Base-by-base conservation (phyloP, 2,888 invertebrate species). In the Ornithoptera alexandrae region DNA sequence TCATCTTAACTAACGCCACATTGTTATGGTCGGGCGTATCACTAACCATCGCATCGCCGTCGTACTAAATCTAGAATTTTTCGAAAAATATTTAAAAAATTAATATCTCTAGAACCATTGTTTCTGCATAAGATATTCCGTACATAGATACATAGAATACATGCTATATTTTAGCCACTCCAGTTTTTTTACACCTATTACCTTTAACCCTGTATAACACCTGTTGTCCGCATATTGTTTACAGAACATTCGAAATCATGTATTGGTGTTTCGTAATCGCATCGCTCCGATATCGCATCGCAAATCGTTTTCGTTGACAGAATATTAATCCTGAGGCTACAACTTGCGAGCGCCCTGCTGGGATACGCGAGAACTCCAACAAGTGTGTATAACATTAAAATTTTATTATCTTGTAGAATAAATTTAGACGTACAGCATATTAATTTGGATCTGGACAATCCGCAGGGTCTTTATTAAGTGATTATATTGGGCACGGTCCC, bases 291-390 rank as follows among this genome's bases (percentile, higher is more conserved):
- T 87, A 88, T 86, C 84, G 84, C 88, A 88, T 89, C 87, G 81
- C 81, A 89, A 88, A 83, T 83, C 84, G 83, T 77, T 83, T 85
- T 79, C 83, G 87, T 83, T 82, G 88, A 89, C 89, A 88, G 88
- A 87, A 88, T 90, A 90, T 90, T 90, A 91, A 90, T 90, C 89
- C 86, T 80, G 85, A 81, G 81, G 84, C 85, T 86, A 85, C 79
- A 78, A 78, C 72, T 72, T 76, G 76, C 74, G 72, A 78, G 79
- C 84, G 87, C 86, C 86, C 87, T 80, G 84, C 81, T 78, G 85
- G 72, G 81, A 74, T 76, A 80, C 74, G 84, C 81, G 82, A 82
- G 83, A 87, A 87, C 85, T 81, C 30, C 82, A 84, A 83, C 80
- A 78, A 81, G 84, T 84, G 76, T 61, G 12, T 74, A 77, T 79